Base-by-base conservation (phyloP, 1,140 invertebrate genomes). In the Trichogramma pretiosum region DNA sequence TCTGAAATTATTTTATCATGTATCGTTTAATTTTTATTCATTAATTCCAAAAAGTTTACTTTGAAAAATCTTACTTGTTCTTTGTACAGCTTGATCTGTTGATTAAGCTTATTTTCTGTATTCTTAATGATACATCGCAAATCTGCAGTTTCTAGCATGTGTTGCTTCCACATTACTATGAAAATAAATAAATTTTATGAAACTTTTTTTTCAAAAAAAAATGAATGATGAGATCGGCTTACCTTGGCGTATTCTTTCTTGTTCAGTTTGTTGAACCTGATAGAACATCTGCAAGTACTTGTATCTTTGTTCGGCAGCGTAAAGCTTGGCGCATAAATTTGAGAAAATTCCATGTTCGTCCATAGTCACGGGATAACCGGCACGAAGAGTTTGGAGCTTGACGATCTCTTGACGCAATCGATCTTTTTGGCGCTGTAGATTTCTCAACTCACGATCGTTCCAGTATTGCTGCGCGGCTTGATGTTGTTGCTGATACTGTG, bases 191-290 rank as follows among this genome's bases (percentile, higher is more conserved):
- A 23, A 34, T 46, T 19, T 36, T 46, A 11, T 42, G 22, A 36
- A 35, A 18, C 44, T 34, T 36, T 11, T 16, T 45, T 23, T 42
- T 41, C 26, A 38, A 9, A 28, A 38, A 26, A 41, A 5, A 30
- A 11, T 32, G 18, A 46, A 32, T 8, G 47, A 43, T 44, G n/a
- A 34, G 26, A 43, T n/a, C n/a, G n/a, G 72, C 76, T 77, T 62
- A 84, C 83, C 76, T 63, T 82, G 77, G 48, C 84, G 65, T 26
- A 81, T 64, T 58, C 75, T 72, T 58, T 84, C 80, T 9, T 76
- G 74, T 46, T 81, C 73, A 16, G 76, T 73, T 48, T 83, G 80
- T 37, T 80, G 42, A 36, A 74, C 53, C 75, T 77, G 10, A 84
- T 64, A 50, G 74, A 75, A 48, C 55, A 82, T 75, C 30, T 51